Conservation (phyloP, 2,888 invertebrate genomes). For the Drosophila demipolita region DNA sequence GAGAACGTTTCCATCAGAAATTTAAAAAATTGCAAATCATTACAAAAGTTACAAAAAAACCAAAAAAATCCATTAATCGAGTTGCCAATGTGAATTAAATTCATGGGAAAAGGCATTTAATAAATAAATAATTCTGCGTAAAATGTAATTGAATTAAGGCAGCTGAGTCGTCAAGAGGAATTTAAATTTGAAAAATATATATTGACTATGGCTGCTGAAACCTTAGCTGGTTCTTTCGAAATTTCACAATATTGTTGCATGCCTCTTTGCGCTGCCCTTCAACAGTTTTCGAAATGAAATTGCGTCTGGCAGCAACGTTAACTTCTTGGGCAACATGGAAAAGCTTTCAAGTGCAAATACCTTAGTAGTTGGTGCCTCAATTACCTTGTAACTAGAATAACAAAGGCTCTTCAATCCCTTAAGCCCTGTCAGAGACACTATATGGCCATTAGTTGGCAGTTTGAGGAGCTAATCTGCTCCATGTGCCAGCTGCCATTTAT, state of each 20-base stretch:
- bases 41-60: not conserved
- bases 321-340: constrained; percentile 16
- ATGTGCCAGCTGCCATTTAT: not conserved
- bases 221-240: not conserved
- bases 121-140: not conserved
- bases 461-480: not conserved
- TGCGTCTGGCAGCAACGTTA: constrained; percentile 1
- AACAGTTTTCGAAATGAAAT: not conserved
- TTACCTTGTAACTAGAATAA: constrained; percentile 3
- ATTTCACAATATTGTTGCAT: not conserved
- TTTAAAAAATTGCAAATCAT: not conserved
- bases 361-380: not conserved
- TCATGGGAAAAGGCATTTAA: not conserved
- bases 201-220: not conserved
- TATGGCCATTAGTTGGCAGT: not conserved
- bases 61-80: not conserved
- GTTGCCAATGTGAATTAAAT: not conserved
- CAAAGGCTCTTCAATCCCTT: constrained; percentile 17
- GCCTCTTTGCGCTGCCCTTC: not conserved
- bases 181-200: not conserved
- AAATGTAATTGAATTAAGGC: not conserved
- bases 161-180: not conserved
- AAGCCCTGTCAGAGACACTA: not conserved
- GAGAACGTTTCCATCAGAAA: not conserved
- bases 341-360: constrained; percentile 33